phyloP scores from a whole-genome alignment of 2,888 invertebrate genomes.

The Linyphia triangularis region DNA sequence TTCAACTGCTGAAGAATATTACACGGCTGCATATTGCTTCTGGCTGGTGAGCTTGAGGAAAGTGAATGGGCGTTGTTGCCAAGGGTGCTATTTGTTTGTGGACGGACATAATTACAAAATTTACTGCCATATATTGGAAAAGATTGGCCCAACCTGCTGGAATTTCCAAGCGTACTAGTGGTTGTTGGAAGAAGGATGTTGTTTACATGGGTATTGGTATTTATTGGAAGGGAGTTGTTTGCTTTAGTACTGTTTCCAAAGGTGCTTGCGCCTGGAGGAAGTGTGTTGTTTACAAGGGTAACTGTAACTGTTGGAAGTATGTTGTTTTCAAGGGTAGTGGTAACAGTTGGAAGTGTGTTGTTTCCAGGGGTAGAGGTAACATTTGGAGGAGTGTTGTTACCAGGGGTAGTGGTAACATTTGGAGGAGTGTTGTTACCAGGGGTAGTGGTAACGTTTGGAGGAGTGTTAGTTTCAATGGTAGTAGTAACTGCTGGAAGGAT shows the following conservation, averaged over 20 bases:
- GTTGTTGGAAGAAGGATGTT: not conserved
- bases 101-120: no score
- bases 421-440: not conserved
- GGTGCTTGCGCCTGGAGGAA: not conserved
- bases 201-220: not conserved
- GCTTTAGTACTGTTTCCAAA: not conserved
- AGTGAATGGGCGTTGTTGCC: no score
- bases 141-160: no score
- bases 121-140: no score
- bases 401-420: not conserved
- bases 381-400: no score
- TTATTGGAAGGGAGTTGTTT: no score
- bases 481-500: not conserved
- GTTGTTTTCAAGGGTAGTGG: no score
- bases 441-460: not conserved
- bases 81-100: no score
- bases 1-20: no score
- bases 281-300: not conserved
- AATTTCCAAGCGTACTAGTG: no score
- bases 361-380: not conserved
- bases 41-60: not conserved
- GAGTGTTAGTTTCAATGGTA: not conserved
- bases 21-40: no score
- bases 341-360: not conserved
- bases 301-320: not conserved